A percentile compares a stretch with the other conserved stretches of the same genome.
Conservation (phyloP, 2,113 vertebrate species). For the Martes martes region DNA sequence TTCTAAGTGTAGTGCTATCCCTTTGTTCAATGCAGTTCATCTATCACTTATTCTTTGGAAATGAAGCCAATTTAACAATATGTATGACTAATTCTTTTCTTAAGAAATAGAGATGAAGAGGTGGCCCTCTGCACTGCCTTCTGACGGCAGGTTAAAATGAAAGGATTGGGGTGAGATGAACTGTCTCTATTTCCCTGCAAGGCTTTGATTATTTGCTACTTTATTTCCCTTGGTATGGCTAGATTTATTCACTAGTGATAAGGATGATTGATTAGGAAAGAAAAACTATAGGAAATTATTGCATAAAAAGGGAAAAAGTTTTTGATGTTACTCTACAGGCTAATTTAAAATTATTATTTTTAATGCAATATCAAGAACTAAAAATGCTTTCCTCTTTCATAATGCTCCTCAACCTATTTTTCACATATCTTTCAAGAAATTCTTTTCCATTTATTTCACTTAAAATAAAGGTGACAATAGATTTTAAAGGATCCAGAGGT, state of each 20-base stretch:
- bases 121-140: conserved; percentile 39
- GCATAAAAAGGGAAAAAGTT: not conserved
- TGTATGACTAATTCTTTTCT: conserved; percentile 58
- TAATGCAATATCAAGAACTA: conserved; percentile 1
- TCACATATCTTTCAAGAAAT: not conserved
- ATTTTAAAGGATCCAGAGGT: not conserved
- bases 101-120: conserved; percentile 50
- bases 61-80: conserved; percentile 77
- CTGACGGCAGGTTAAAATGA: conserved; percentile 39
- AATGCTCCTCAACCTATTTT: not conserved
- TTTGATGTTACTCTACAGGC: not conserved
- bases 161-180: conserved; percentile 36
- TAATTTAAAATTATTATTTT: conserved; percentile 19
- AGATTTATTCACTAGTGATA: conserved; percentile 27
- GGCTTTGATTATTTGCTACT: not conserved
- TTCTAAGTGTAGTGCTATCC: conserved; percentile 67
- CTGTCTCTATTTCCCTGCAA: conserved; percentile 36
- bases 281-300: not conserved
- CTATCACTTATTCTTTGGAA: conserved; percentile 76
- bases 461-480: not conserved
- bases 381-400: not conserved
- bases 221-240: conserved; percentile 12
- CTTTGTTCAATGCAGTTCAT: conserved; percentile 63
- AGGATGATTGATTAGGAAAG: not conserved
- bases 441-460: not conserved